phyloP scores from a whole-genome alignment of 2,888 invertebrate species.

The Homarus gammarus region DNA sequence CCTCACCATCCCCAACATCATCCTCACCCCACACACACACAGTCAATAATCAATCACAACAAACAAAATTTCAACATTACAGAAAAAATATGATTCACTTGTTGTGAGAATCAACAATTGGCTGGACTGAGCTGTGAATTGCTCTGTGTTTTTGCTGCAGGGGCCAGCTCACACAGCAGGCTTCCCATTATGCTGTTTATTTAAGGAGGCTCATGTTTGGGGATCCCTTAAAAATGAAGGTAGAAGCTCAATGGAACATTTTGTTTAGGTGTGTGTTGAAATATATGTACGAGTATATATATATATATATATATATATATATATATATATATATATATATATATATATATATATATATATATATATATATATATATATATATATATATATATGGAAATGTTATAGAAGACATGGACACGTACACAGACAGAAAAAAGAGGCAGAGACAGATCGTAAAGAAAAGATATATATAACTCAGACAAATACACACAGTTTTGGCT shows the following conservation, averaged over 20 bases:
- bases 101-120: not conserved
- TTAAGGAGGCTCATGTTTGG: no score
- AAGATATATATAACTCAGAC: no score
- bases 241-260: no score
- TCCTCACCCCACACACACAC: not conserved
- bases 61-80: not conserved
- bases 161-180: not conserved
- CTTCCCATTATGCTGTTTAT: no score
- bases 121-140: not conserved
- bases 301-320: not conserved
- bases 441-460: not conserved
- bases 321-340: not conserved
- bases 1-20: no score
- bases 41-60: not conserved
- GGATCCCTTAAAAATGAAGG: not conserved
- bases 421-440: not conserved
- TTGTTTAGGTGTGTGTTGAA: no score
- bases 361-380: constrained; percentile 9
- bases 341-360: constrained; percentile 18
- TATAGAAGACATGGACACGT: not conserved
- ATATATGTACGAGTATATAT: not conserved
- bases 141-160: not conserved
- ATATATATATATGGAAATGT: not conserved
- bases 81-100: no score
- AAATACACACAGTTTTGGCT: no score